These are phyloP conservation scores for Palythoa grandis DNA, from an alignment of 92 coral and sea anemone species.

Conservation along the genomic window DNA sequence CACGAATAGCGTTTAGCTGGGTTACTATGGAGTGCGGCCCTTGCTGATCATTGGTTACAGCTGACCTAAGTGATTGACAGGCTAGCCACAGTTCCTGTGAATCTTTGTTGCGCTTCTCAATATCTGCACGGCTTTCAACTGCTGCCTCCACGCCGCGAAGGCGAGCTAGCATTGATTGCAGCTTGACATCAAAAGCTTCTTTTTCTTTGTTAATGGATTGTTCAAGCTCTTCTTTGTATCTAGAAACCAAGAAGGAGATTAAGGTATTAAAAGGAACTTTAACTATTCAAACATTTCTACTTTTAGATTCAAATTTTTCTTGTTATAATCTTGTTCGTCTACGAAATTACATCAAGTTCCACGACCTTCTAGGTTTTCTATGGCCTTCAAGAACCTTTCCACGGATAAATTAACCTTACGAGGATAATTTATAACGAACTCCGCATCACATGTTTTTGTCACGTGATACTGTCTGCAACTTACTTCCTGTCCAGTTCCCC, in stretches of 20 bases:
- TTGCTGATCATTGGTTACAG: conserved; percentile 65
- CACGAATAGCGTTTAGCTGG: conserved; percentile 75
- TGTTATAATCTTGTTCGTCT: no score
- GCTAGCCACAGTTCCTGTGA: conserved; percentile 95
- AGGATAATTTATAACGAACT: no score
- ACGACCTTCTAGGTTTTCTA: no score
- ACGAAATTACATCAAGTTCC: no score
- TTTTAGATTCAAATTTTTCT: no score
- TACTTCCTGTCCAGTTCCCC: conserved; percentile 82
- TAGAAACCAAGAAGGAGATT: conserved; percentile 5
- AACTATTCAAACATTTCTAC: not conserved
- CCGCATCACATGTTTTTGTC: not conserved
- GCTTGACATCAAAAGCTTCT: conserved; percentile 69
- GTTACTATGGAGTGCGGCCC: conserved; percentile 66
- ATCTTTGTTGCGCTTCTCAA: conserved; percentile 77
- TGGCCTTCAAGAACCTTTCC: no score
- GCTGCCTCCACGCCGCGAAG: conserved; percentile 85
- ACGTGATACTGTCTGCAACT: not conserved
- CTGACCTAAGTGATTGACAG: conserved; percentile 87
- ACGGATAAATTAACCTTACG: no score
- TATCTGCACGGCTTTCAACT: conserved; percentile 78
- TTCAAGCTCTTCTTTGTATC: conserved; percentile 64
- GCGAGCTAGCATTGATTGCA: conserved; percentile 76
- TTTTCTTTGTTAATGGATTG: conserved; percentile 63
- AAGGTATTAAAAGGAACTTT: not conserved